Conservation (phyloP, 2,888 invertebrate species). For the Elaeidobius kamerunicus region DNA sequence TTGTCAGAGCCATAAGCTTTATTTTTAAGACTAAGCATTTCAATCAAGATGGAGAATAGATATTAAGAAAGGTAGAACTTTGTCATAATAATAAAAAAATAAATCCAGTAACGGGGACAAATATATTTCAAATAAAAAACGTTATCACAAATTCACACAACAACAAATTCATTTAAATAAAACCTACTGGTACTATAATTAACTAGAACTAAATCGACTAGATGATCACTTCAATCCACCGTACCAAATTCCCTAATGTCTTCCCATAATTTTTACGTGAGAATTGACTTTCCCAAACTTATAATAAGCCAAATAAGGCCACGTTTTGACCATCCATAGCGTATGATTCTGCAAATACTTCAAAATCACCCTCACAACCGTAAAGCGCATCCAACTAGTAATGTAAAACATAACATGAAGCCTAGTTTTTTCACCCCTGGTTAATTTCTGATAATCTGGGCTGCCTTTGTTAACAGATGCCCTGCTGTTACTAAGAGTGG, state of each 20-base stretch:
- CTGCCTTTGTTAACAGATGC: conserved; percentile 30
- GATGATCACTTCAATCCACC: too few relatives aligned
- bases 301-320: conserved; percentile 66
- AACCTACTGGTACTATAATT: too few relatives aligned
- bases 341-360: conserved; percentile 59
- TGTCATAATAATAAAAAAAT: too few relatives aligned
- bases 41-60: too few relatives aligned
- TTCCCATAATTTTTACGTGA: conserved; percentile 10
- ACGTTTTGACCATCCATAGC: conserved; percentile 61
- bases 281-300: conserved; percentile 53
- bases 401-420: conserved; percentile 29
- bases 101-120: too few relatives aligned
- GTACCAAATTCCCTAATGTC: background rate
- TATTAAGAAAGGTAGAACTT: too few relatives aligned
- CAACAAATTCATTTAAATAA: too few relatives aligned
- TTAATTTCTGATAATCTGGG: conserved; percentile 24
- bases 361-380: conserved; percentile 56
- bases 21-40: too few relatives aligned
- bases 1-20: background rate
- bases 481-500: conserved; percentile 28
- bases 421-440: conserved; percentile 21
- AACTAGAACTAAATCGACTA: too few relatives aligned
- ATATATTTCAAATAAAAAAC: too few relatives aligned
- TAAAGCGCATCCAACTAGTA: conserved; percentile 40
- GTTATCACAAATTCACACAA: too few relatives aligned